phyloP scores from a whole-genome alignment of 2,888 invertebrate genomes.

The Leptarthrus brevirostris region DNA sequence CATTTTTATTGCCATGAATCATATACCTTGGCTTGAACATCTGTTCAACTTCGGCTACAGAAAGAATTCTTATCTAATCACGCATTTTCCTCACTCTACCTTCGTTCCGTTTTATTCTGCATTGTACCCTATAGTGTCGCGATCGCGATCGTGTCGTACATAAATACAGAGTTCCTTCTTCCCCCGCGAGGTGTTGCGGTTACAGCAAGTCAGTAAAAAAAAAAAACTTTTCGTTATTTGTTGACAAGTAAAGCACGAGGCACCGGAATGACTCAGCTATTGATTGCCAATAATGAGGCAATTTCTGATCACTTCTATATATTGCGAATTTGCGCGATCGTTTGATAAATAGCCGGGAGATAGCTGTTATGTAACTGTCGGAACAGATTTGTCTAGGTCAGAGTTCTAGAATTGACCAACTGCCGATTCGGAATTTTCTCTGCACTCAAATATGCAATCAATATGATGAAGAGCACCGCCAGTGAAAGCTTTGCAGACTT shows the following conservation, averaged over 20 bases:
- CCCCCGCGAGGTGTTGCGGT: background rate
- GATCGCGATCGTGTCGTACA: background rate
- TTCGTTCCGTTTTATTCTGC: too few species aligned
- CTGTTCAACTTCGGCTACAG: constrained; percentile 4
- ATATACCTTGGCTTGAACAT: constrained; percentile 32
- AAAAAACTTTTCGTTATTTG: background rate
- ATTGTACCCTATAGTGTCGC: background rate
- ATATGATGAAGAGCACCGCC: too few species aligned
- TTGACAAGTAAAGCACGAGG: constrained; percentile 3
- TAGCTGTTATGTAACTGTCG: background rate
- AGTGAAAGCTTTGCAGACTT: too few species aligned
- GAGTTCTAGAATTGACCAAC: too few species aligned
- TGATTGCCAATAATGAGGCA: background rate
- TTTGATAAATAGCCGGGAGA: background rate
- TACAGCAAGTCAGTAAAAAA: background rate
- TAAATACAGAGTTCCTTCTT: background rate
- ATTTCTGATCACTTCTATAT: background rate
- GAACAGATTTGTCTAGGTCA: background rate
- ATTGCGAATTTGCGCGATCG: background rate
- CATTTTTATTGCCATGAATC: constrained; percentile 44
- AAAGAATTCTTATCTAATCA: constrained; percentile 35
- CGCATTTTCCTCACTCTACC: background rate
- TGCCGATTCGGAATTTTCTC: too few species aligned
- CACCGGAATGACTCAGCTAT: background rate
- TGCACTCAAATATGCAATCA: too few species aligned